Evolutionary conservation across 1,140 invertebrate species (phyloP).

Genomic region (Parapsyche elsis): DNA sequence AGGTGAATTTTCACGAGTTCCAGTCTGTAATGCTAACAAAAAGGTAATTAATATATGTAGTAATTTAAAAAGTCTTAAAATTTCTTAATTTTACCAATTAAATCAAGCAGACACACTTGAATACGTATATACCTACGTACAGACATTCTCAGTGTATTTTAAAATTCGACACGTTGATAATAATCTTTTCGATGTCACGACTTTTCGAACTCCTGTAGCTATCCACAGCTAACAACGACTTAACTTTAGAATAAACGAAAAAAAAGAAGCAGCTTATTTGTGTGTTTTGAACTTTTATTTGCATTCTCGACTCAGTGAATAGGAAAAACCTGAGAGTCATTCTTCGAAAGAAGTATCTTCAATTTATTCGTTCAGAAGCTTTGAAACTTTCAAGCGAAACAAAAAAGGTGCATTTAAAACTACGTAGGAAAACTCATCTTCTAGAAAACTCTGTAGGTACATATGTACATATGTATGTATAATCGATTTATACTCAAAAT

Average conservation of each 20-base stretch:
- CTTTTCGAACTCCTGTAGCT: neutral
- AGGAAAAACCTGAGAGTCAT: constrained; percentile 42
- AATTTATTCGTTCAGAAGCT: neutral
- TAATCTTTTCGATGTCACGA: neutral
- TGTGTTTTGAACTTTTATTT: constrained; percentile 36
- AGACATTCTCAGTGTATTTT: neutral
- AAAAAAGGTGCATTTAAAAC: neutral
- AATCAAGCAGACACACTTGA: too few relatives aligned
- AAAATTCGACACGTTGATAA: neutral
- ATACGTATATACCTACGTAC: too few relatives aligned
- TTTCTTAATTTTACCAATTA: too few relatives aligned
- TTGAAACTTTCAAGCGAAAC: neutral
- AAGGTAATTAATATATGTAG: too few relatives aligned
- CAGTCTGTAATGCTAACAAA: too few relatives aligned
- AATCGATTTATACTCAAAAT: too few relatives aligned
- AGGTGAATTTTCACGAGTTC: too few relatives aligned
- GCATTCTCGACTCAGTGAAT: constrained; percentile 15
- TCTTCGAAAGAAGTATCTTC: constrained; percentile 16
- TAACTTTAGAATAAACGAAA: constrained; percentile 8
- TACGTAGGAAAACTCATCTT: neutral
- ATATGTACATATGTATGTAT: neutral
- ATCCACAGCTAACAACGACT: constrained; percentile 3
- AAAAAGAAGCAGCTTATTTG: constrained; percentile 15
- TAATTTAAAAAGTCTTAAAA: too few relatives aligned
- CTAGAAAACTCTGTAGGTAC: neutral